Base-by-base conservation (phyloP, 2,797 vertebrate species). In the Melanogrammus aeglefinus region DNA sequence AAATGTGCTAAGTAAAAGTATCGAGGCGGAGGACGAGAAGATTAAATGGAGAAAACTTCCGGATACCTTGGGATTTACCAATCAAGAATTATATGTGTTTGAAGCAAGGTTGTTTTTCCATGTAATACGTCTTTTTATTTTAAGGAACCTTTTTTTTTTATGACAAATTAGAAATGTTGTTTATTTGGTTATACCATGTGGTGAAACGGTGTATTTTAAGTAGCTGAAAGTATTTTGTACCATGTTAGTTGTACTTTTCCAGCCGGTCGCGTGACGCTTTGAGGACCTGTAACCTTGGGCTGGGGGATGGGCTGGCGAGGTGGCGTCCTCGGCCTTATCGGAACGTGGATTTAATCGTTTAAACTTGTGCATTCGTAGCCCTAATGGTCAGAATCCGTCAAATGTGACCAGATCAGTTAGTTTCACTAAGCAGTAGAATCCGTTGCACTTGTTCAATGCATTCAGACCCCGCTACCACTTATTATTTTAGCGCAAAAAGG, bases 261-360 rank as follows among this genome's bases (percentile, higher is more conserved):
- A 3, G 18, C 3, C 39, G 39, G 86, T 85, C 82, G 71, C 83
- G 88, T 94, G 93, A 94, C 91, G 93, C 92, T 94, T 92, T 84
- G 41, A 85, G 80, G 80, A 78, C 87, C 74, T 91, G 89, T 94
- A 94, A 94, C 93, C 92, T 95, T 94, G 92, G 87, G 80, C 83
- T 94, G 94, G 94, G 94, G 94, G 94, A 93, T 93, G 94, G 94
- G 94, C 72, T 77, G 86, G 85, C 91, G 91, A 86, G 88, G 85
- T 87, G 91, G 92, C 86, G 88, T 73, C 85, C 81, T 80, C 86
- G 38, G 38, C 38, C 38, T 39, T 39, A 39, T 39, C 38, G 38
- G 38, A 39, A 39, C 38, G 1, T 39, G 10, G 38, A 10, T 39
- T 9, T 39, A 39, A 39, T 39, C 44, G 36, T 71, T 44, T 83